Evolutionary conservation across 2,888 invertebrate species (phyloP).

Genomic region (Drosophila nr. perissopoda): DNA sequence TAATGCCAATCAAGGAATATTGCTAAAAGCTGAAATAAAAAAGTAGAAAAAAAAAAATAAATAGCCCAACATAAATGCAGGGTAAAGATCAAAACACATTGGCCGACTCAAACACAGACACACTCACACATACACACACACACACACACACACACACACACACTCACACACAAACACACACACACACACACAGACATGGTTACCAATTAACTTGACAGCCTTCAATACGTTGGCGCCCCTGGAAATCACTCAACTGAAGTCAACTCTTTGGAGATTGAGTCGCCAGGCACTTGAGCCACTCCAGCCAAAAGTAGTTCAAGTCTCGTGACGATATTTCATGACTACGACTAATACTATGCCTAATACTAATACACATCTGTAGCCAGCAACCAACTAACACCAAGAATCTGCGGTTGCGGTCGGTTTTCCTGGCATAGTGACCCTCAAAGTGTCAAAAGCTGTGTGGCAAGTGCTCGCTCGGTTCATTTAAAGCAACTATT

Average conservation of each 20-base stretch:
- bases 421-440: slow-evolving; percentile 16
- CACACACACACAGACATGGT: neutral
- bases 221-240: slow-evolving; percentile 38
- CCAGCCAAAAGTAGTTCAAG: slow-evolving; percentile 51
- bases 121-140: neutral
- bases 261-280: slow-evolving; percentile 35
- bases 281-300: slow-evolving; percentile 24
- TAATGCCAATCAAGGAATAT: slow-evolving; percentile 39
- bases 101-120: slow-evolving; percentile 32
- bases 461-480: slow-evolving; percentile 1
- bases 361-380: neutral
- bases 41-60: slow-evolving; percentile 2
- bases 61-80: slow-evolving; percentile 38
- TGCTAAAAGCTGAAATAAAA: slow-evolving; percentile 4
- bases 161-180: no score
- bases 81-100: slow-evolving; percentile 57
- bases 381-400: neutral
- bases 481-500: slow-evolving; percentile 14
- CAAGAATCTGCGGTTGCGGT: slow-evolving; percentile 20
- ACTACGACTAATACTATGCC: neutral
- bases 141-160: neutral
- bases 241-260: slow-evolving; percentile 46
- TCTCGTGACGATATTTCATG: slow-evolving; percentile 57
- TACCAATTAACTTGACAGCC: slow-evolving; percentile 47
- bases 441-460: slow-evolving; percentile 16